Evolutionary conservation across 1,140 invertebrate genomes (phyloP), one percentile per base, ranked within the genome.

Genomic region (Drosophila eugracilis): DNA sequence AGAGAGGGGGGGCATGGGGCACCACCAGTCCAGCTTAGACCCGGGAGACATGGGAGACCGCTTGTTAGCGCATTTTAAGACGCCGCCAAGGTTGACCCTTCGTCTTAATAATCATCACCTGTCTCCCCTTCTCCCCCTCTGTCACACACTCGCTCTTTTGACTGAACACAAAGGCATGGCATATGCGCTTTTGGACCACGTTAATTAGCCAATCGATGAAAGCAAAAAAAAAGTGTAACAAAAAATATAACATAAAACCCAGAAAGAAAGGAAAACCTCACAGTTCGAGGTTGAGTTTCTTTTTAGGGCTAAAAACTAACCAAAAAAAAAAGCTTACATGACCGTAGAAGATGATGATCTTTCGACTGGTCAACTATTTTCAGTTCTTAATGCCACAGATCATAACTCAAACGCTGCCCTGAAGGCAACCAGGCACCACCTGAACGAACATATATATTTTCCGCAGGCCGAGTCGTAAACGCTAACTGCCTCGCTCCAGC

Each of bases 61-160:
- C 63, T 75, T 78, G 83, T 86, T 81, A 66, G 63, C 63, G 52
- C 81, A 81, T 81, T 86, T 78, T 81, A 88, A 86, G 83, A 45
- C 32, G 21, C 30, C 17, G 14, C 32, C 81, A 88, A 78, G 81
- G 81, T 17, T 66, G 44, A 52, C 42, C 39, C 45, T 21, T 41
- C 9, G 36, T 67, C 63, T 67, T 67, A 74, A 78, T 84, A 84
- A 77, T 67, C 57, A 50, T 54, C 57, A 30, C 36, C 28, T 2
- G 3, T n/a, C 9, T 7, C 28, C 10, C 10, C 1, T 26, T n/a
- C n/a, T n/a, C n/a, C n/a, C 24, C 5, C 24, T 1, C 5, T 9
- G 10, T 19, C 42, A 45, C 41, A 5, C 6, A 5, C 21, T 12
- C 17, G 6, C 41, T 12, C 17, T 17, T 10, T 9, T n/a, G 12